Evolutionary conservation across 2,797 vertebrate genomes (phyloP), one percentile per base, ranked within the genome.

Genomic region (Hippoglossus hippoglossus): DNA sequence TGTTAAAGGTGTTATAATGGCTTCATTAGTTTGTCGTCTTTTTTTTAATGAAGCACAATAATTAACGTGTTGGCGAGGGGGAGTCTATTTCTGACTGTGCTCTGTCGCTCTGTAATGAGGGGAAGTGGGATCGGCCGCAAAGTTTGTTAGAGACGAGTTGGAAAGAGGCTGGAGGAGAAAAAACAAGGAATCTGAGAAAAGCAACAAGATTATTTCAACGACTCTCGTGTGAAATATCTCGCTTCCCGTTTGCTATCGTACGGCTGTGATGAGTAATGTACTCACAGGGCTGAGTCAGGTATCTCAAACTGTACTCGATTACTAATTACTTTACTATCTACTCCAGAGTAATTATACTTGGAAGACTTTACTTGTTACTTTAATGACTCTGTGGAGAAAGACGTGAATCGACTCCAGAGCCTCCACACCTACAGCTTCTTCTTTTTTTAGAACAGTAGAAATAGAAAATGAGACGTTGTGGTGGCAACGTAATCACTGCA

Each of bases 1-100:
- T 41, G 46, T 57, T 73, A 52, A 77, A 77, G 59, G 67, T 73
- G 77, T 49, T 44, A 36, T 47, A 73, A 49, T 13, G 3, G 58
- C 61, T 63, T 75, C 57, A 73, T 83, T 77, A 71, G 59, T 72
- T 71, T 72, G 64, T 71, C 71, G 28, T 81, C 22, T 72, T 18
- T 75, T 62, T 62, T 44, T 16, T 44, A 55, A 65, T 67, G 36
- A 74, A 52, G 60, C 61, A 12, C 36, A 49, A 44, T 81, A 73
- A 79, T 73, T 50, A 75, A 63, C 24, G 44, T 52, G 75, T 69
- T 70, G 36, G 22, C 31, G 26, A 55, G 39, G 28, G 49, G 60
- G 24, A 7, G 8, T 75, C 70, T 82, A 49, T 69, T 75, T 70
- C 55, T 31, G 10, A 34, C 25, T 73, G 25, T 41, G 7, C 54